Evolutionary conservation across 2,797 vertebrate species (phyloP).

Genomic region (Scyliorhinus canicula): DNA sequence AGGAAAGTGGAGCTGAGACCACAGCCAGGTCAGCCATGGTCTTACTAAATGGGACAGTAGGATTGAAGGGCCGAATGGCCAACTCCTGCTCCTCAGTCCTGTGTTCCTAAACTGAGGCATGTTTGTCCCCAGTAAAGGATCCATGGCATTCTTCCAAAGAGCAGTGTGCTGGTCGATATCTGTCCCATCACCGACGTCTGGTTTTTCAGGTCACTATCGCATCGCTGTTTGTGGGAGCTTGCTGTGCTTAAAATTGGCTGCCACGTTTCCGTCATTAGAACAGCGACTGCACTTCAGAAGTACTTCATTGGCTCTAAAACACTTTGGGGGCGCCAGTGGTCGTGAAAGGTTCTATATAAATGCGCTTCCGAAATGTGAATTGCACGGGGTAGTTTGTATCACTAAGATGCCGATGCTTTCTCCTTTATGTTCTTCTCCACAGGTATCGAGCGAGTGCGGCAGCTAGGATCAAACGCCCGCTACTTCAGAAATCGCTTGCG

Average conservation of each 20-base stretch:
- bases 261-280: background rate
- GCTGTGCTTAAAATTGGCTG: background rate
- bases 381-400: fast-evolving
- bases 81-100: too few species aligned
- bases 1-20: too few species aligned
- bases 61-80: too few species aligned
- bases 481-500: conserved; percentile 77
- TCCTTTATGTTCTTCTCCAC: conserved; percentile 34
- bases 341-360: background rate
- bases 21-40: too few species aligned
- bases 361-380: background rate
- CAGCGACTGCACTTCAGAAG: background rate
- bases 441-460: conserved; percentile 72
- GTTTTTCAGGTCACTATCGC: background rate
- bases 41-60: too few species aligned
- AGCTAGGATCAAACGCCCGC: conserved; percentile 74
- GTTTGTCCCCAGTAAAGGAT: background rate
- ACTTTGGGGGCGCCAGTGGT: background rate
- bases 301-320: background rate
- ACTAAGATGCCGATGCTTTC: too few species aligned
- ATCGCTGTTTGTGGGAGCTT: background rate
- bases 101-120: background rate
- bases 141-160: background rate
- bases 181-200: background rate
- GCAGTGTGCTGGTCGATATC: background rate